Percentiles rank a stretch among this genome's conserved stretches.
phyloP scores from a whole-genome alignment of 2,888 invertebrate genomes.

The Eucera pruinosa region DNA sequence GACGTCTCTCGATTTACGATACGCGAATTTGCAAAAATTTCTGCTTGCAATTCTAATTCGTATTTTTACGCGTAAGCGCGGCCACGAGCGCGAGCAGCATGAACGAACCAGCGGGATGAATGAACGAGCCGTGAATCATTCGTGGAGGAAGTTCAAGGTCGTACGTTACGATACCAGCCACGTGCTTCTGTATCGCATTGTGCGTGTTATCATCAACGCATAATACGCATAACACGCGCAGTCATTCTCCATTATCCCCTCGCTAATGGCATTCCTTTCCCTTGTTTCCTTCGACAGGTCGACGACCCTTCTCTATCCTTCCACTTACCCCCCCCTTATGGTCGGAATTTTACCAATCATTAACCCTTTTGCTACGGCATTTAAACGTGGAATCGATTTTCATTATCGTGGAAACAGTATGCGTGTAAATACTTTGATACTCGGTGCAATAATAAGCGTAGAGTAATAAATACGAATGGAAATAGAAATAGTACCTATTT shows the following conservation, averaged over 20 bases:
- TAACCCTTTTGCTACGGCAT: no score
- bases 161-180: slow-evolving; percentile 68
- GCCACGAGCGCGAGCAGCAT: slow-evolving; percentile 35
- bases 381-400: no score
- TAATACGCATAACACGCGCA: slow-evolving; percentile 46
- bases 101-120: slow-evolving; percentile 67
- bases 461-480: no score
- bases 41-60: neutral
- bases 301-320: slow-evolving; percentile 10
- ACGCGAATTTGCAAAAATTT: no score
- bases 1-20: no score
- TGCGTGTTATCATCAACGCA: slow-evolving; percentile 67
- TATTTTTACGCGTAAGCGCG: slow-evolving; percentile 24
- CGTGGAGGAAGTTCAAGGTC: slow-evolving; percentile 72
- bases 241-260: slow-evolving; percentile 31
- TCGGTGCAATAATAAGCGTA: no score
- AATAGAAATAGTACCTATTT: no score
- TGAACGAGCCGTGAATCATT: slow-evolving; percentile 73
- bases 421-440: no score
- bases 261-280: slow-evolving; percentile 5
- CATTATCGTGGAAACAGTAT: no score
- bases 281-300: neutral
- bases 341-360: no score
- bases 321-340: no score
- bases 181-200: slow-evolving; percentile 59